A percentile compares a stretch with the other conserved stretches of the same genome.
Conservation (phyloP, 2,113 vertebrate genomes). For the Synchiropus splendidus region DNA sequence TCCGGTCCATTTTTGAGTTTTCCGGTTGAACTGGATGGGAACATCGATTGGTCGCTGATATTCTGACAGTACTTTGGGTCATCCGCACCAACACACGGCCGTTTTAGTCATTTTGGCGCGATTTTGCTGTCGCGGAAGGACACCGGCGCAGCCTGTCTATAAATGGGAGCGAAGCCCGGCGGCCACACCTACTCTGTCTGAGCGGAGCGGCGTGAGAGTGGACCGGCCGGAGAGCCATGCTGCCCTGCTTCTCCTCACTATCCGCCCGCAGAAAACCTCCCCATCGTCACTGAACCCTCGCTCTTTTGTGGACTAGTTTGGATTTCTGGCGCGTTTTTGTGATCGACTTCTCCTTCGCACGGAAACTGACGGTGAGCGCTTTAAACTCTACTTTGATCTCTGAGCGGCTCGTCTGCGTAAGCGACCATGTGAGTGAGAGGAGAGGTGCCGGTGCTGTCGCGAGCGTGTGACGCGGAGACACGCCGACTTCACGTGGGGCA, state of each 20-base stretch:
- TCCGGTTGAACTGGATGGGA: neutral
- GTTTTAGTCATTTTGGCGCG: constrained; percentile 60
- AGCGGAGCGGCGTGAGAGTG: no score
- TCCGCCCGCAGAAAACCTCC: constrained; percentile 18
- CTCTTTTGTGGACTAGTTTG: constrained; percentile 7
- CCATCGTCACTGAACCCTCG: neutral
- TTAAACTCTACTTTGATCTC: neutral
- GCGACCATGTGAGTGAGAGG: neutral
- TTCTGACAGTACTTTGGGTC: fast-evolving
- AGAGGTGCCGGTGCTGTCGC: neutral
- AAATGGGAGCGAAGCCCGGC: constrained; percentile 25
- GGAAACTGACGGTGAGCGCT: neutral
- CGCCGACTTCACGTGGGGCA: constrained; percentile 32
- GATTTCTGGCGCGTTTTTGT: constrained; percentile 7
- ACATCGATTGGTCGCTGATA: fast-evolving
- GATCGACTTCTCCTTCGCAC: neutral
- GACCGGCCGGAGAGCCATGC: constrained; percentile 20
- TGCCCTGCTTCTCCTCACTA: constrained; percentile 1
- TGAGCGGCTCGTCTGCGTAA: neutral
- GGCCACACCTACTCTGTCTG: constrained; percentile 63
- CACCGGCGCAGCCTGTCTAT: neutral
- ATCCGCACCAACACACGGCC: fast-evolving
- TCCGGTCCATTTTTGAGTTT: fast-evolving
- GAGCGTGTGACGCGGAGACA: neutral
- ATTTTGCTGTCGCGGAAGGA: constrained; percentile 47